Conservation (phyloP, 2,888 invertebrate genomes). For the Dexiosoma caninum region DNA sequence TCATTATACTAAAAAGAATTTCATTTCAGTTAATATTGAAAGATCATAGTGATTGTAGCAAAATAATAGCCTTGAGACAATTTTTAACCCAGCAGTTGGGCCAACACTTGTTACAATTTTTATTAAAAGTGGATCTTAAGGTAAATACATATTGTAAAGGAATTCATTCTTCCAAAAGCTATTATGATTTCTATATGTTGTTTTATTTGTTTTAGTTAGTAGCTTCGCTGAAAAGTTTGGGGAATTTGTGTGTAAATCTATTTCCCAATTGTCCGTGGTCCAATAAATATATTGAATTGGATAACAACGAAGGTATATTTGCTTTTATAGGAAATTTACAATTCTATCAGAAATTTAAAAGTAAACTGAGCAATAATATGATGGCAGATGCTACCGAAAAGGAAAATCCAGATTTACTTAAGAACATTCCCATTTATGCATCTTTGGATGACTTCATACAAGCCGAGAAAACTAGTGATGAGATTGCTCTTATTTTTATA, state of each 20-base stretch:
- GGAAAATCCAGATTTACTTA: background rate
- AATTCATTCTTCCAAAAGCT: background rate
- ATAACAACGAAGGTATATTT: conserved; percentile 58
- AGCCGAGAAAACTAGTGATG: conserved; percentile 71
- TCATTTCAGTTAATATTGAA: conserved; percentile 72
- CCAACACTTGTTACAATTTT: conserved; percentile 73
- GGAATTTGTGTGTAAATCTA: conserved; percentile 75
- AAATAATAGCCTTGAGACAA: conserved; percentile 75
- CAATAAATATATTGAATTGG: conserved; percentile 31
- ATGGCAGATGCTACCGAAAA: background rate
- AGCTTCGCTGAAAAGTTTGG: conserved; percentile 74
- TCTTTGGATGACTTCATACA: conserved; percentile 65
- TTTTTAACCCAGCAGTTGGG: conserved; percentile 76
- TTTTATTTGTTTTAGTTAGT: conserved; percentile 72
- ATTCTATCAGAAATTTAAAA: conserved; percentile 67
- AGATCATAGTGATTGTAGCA: conserved; percentile 75
- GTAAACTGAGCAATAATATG: conserved; percentile 20
- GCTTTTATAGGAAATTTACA: conserved; percentile 71
- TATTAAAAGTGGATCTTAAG: conserved; percentile 73
- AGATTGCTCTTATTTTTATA: conserved; percentile 74
- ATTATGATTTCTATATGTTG: background rate
- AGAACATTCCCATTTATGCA: background rate
- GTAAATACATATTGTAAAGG: conserved; percentile 60
- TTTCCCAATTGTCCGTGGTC: conserved; percentile 77
- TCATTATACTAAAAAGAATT: background rate